phyloP scores from a whole-genome alignment of 1,140 invertebrate species.

The Drosophila mojavensis region DNA sequence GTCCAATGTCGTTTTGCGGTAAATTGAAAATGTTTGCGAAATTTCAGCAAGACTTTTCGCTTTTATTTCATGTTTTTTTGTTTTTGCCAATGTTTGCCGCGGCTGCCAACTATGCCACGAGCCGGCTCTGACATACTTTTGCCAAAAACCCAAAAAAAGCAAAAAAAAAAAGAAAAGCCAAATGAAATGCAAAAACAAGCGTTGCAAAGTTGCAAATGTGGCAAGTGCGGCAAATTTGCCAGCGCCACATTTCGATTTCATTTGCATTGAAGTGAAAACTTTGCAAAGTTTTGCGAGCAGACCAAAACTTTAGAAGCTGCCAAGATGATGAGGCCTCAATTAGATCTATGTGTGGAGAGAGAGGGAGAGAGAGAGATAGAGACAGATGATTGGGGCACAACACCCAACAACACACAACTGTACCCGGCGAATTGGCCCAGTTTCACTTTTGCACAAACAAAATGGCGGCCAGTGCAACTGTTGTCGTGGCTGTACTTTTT shows the following conservation, averaged over 20 bases:
- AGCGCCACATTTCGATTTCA: slow-evolving; percentile 68
- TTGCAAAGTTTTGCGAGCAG: slow-evolving; percentile 44
- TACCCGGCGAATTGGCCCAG: slow-evolving; percentile 78
- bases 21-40: slow-evolving; percentile 65
- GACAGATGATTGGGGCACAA: too few relatives aligned
- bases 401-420: slow-evolving; percentile 35
- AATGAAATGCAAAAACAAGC: too few relatives aligned
- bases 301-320: slow-evolving; percentile 29
- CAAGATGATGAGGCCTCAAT: slow-evolving; percentile 40
- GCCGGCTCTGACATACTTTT: slow-evolving; percentile 48
- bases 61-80: background rate
- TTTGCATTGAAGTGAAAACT: slow-evolving; percentile 46
- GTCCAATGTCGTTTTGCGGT: slow-evolving; percentile 52
- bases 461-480: slow-evolving; percentile 78
- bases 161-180: too few relatives aligned
- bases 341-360: slow-evolving; percentile 24
- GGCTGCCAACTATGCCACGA: slow-evolving; percentile 65
- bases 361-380: too few relatives aligned
- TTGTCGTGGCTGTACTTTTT: slow-evolving; percentile 82
- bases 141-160: slow-evolving; percentile 7
- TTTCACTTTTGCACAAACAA: slow-evolving; percentile 67
- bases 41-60: slow-evolving; percentile 32
- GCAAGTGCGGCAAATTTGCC: slow-evolving; percentile 30
- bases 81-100: slow-evolving; percentile 40
- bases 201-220: slow-evolving; percentile 22